phyloP scores from a whole-genome alignment of 2,888 invertebrate genomes.

The Bhutanitis thaidina region DNA sequence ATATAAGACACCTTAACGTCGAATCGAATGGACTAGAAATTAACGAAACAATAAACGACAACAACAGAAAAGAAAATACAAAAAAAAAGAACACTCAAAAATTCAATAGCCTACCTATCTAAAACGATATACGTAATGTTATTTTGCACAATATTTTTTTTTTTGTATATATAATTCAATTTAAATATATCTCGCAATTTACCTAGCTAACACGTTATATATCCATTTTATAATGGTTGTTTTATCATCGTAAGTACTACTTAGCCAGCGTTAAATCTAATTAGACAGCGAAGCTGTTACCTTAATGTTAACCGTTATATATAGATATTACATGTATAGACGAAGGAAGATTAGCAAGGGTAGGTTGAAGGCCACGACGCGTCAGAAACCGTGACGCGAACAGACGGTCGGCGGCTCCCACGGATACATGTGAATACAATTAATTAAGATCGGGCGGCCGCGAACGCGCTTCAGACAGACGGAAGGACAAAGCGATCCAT shows the following conservation, averaged over 20 bases:
- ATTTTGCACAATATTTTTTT: constrained; percentile 46
- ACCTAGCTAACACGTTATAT: constrained; percentile 55
- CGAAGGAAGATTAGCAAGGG: constrained; percentile 62
- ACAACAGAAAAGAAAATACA: constrained; percentile 19
- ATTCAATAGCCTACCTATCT: constrained; percentile 65
- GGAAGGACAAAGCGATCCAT: neutral
- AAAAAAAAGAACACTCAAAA: constrained; percentile 39
- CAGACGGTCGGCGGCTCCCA: constrained; percentile 26
- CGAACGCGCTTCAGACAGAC: neutral
- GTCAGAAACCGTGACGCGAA: constrained; percentile 23
- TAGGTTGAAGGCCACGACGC: constrained; percentile 56
- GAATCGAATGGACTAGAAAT: constrained; percentile 43
- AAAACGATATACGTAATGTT: constrained; percentile 46
- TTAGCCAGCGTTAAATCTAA: constrained; percentile 36
- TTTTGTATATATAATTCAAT: constrained; percentile 53
- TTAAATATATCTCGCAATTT: constrained; percentile 63
- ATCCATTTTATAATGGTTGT: constrained; percentile 47
- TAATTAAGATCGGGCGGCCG: no score
- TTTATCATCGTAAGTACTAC: constrained; percentile 30
- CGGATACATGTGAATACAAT: neutral
- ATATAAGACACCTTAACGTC: constrained; percentile 43
- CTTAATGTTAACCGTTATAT: constrained; percentile 30
- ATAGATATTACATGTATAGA: constrained; percentile 42
- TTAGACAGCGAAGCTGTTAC: constrained; percentile 44
- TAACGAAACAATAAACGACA: constrained; percentile 26